Evolutionary conservation across 2,113 vertebrate genomes (phyloP).

Genomic region (Channa maculata): DNA sequence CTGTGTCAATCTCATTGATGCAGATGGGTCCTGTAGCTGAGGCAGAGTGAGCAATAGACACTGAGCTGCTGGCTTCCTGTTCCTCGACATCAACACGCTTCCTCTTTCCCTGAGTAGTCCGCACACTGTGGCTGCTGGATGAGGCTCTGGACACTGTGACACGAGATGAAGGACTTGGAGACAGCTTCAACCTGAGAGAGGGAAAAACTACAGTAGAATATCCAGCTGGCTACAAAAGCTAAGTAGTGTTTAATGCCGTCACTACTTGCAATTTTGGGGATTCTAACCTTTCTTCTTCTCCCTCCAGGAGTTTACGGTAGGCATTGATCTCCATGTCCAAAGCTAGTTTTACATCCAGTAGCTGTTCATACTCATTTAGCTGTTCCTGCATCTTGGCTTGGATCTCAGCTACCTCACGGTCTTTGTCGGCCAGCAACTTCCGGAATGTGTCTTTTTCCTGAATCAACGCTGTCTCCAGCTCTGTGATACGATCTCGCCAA

Average conservation of each 20-base stretch:
- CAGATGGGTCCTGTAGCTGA: constrained; percentile 89
- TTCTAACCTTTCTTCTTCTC: constrained; percentile 91
- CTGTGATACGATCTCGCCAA: constrained; percentile 87
- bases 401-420: constrained; percentile 86
- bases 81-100: constrained; percentile 90
- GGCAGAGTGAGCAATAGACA: constrained; percentile 90
- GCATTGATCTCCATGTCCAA: constrained; percentile 94
- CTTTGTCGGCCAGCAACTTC: constrained; percentile 84
- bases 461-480: constrained; percentile 86
- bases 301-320: constrained; percentile 92
- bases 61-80: constrained; percentile 90
- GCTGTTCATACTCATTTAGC: constrained; percentile 88
- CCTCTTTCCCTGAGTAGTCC: constrained; percentile 87
- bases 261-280: not conserved
- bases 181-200: constrained; percentile 86
- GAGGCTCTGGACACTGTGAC: constrained; percentile 90
- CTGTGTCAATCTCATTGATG: constrained; percentile 90
- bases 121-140: constrained; percentile 88
- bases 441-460: constrained; percentile 85
- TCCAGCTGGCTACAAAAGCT: too few relatives aligned
- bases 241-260: too few relatives aligned
- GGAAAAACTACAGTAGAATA: not conserved
- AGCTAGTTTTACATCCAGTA: constrained; percentile 93
- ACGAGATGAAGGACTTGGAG: constrained; percentile 87
- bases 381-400: constrained; percentile 88